Conservation (phyloP, 1,140 invertebrate species). For the Kradibia gibbosae region DNA sequence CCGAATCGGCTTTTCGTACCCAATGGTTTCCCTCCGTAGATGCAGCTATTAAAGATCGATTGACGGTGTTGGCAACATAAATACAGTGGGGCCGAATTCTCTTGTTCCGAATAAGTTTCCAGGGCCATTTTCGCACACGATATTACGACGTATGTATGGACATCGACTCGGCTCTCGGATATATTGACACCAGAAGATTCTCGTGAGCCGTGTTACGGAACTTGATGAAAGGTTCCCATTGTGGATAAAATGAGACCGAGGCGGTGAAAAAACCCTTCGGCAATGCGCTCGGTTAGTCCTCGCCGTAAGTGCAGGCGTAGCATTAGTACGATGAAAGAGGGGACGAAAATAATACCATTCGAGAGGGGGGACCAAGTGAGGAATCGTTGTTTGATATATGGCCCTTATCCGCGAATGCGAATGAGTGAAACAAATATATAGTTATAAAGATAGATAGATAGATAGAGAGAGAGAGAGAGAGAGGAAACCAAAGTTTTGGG, state of each 20-base stretch:
- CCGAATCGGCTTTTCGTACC: background rate
- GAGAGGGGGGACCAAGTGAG: background rate
- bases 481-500: background rate
- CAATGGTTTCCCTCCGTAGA: background rate
- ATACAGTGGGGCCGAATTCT: constrained; percentile 19
- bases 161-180: constrained; percentile 54
- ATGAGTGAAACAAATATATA: too few relatives aligned
- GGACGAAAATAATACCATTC: background rate
- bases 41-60: constrained; percentile 45
- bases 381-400: background rate
- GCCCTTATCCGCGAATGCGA: background rate
- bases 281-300: background rate
- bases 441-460: too few relatives aligned
- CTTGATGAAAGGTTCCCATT: constrained; percentile 68
- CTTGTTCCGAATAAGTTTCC: background rate
- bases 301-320: background rate
- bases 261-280: constrained; percentile 3
- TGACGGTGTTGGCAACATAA: constrained; percentile 20
- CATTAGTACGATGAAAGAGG: background rate
- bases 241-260: constrained; percentile 69
- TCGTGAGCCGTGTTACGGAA: constrained; percentile 58
- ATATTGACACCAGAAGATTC: constrained; percentile 63
- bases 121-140: background rate
- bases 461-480: too few relatives aligned
- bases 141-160: constrained; percentile 59